These are phyloP conservation scores for Arothron firmamentum DNA, from an alignment of 2,113 vertebrate genomes.

Conservation along the genomic window DNA sequence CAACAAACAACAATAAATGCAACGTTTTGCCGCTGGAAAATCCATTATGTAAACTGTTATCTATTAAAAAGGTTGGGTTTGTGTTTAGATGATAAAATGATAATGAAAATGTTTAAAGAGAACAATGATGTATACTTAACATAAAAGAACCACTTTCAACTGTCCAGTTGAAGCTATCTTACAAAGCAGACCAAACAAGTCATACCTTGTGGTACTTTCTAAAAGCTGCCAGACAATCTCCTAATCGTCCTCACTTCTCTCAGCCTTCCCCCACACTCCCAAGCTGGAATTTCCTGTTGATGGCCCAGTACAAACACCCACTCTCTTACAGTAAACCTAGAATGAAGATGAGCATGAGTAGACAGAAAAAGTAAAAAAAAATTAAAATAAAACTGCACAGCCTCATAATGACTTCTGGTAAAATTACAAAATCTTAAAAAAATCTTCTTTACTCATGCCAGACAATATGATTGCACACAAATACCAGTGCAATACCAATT, in stretches of 20 bases:
- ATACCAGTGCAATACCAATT: slow-evolving; percentile 8
- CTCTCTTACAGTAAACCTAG: slow-evolving; percentile 50
- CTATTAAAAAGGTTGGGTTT: background rate
- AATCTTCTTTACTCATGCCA: slow-evolving; percentile 29
- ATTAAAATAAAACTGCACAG: slow-evolving; percentile 24
- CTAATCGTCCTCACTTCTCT: slow-evolving; percentile 44
- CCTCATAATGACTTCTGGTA: slow-evolving; percentile 28
- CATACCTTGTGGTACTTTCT: slow-evolving; percentile 49
- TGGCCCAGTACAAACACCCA: slow-evolving; percentile 58
- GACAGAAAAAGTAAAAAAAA: slow-evolving; percentile 30
- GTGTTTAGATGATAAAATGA: background rate
- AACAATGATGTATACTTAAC: background rate
- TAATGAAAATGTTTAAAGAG: background rate
- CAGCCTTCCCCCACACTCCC: slow-evolving; percentile 52
- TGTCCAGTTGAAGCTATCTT: slow-evolving; percentile 25
- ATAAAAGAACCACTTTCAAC: background rate
- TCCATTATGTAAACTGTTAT: too few species aligned
- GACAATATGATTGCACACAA: slow-evolving; percentile 29
- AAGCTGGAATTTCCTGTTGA: slow-evolving; percentile 73
- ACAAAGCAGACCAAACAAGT: slow-evolving; percentile 21
- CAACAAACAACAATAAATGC: too few species aligned
- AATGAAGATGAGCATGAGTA: slow-evolving; percentile 51
- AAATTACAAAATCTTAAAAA: slow-evolving; percentile 25
- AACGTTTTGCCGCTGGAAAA: too few species aligned
- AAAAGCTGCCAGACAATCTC: slow-evolving; percentile 47